Evolutionary conservation across 2,797 vertebrate genomes (phyloP).

Genomic region (Neosilurus hyrtlii): DNA sequence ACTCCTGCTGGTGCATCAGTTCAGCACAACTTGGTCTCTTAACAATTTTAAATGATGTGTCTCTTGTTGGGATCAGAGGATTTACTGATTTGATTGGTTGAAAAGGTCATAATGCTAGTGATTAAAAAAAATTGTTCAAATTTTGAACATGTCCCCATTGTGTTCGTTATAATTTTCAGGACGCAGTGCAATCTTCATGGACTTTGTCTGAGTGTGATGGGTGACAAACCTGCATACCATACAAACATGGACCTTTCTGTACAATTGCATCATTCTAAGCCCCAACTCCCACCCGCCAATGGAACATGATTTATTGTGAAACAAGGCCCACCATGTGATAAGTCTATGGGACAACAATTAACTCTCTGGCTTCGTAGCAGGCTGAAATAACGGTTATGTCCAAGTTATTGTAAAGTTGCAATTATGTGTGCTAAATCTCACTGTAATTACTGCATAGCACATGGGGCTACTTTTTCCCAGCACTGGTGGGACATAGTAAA

Average conservation of each 20-base stretch:
- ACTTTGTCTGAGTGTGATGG: no score
- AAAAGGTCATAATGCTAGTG: no score
- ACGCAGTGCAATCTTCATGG: no score
- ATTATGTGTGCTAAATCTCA: constrained; percentile 32
- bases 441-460: constrained; percentile 34
- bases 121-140: no score
- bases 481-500: constrained; percentile 7
- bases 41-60: background rate
- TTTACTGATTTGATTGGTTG: no score
- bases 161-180: no score
- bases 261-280: background rate
- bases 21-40: background rate
- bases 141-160: no score
- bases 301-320: background rate
- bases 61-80: no score
- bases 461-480: constrained; percentile 25
- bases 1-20: background rate
- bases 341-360: constrained; percentile 3
- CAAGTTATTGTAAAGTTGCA: constrained; percentile 33
- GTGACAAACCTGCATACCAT: background rate
- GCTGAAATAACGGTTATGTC: constrained; percentile 20
- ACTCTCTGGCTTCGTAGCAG: background rate
- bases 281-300: background rate
- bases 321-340: background rate
- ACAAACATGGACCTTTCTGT: background rate